Conservation (phyloP, 2,797 vertebrate species). For the Karalla daura region DNA sequence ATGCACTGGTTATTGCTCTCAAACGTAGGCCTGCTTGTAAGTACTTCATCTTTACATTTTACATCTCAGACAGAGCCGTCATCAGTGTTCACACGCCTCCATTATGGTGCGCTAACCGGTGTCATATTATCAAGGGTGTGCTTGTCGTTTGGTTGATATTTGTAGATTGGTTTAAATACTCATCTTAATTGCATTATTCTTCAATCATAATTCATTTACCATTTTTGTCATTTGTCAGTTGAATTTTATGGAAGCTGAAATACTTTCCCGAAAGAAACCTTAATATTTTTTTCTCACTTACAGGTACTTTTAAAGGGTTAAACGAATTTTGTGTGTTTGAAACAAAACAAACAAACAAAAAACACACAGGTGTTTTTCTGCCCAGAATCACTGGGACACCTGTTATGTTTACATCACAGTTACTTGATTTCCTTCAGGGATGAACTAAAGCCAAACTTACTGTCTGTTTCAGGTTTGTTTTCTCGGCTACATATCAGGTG, state of each 20-base stretch:
- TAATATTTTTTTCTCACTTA: too few relatives aligned
- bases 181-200: too few relatives aligned
- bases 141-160: too few relatives aligned
- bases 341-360: too few relatives aligned
- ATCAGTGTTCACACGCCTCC: too few relatives aligned
- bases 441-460: slow-evolving; percentile 24
- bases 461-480: slow-evolving; percentile 76
- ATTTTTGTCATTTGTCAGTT: too few relatives aligned
- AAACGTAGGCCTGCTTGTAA: slow-evolving; percentile 64
- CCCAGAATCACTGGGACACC: neutral
- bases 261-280: too few relatives aligned
- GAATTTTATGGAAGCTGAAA: too few relatives aligned
- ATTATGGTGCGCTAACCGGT: fast-evolving
- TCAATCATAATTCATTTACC: too few relatives aligned
- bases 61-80: neutral
- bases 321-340: too few relatives aligned
- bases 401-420: neutral
- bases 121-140: neutral
- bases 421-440: neutral
- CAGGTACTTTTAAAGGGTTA: too few relatives aligned
- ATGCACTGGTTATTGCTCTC: slow-evolving; percentile 70
- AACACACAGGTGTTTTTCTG: neutral
- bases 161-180: too few relatives aligned
- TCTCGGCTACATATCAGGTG: slow-evolving; percentile 65
- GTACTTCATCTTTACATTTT: slow-evolving; percentile 35